phyloP scores from a whole-genome alignment of 2,113 vertebrate genomes.

The Lophius piscatorius region DNA sequence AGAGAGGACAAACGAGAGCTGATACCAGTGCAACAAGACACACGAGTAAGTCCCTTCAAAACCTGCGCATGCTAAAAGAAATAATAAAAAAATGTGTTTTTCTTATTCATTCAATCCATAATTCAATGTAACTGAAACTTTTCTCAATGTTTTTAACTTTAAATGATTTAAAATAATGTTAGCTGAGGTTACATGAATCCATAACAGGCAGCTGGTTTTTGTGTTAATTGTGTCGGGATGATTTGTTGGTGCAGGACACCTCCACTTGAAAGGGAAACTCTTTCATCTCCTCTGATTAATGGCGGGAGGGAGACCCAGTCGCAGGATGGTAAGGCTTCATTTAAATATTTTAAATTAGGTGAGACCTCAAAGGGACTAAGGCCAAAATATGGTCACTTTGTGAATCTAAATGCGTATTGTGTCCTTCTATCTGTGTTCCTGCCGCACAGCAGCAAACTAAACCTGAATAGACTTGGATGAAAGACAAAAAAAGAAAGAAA shows the following conservation, averaged over 20 bases:
- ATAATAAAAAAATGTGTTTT: no score
- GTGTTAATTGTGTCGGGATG: background rate
- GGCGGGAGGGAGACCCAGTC: constrained; percentile 9
- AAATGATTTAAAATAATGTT: background rate
- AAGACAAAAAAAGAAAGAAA: constrained; percentile 16
- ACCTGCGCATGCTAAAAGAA: no score
- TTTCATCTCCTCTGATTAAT: constrained; percentile 4
- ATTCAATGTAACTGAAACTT: background rate
- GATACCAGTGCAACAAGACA: background rate
- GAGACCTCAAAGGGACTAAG: constrained; percentile 20
- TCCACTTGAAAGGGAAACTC: background rate
- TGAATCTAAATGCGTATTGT: constrained; percentile 39
- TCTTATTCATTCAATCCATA: background rate
- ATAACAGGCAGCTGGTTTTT: background rate
- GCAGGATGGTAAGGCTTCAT: constrained; percentile 21
- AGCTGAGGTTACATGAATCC: constrained; percentile 12
- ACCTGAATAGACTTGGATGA: constrained; percentile 50
- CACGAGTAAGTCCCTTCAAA: no score
- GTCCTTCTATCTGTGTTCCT: constrained; percentile 32
- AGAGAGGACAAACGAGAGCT: background rate
- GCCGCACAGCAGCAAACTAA: constrained; percentile 61
- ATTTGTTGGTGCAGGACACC: constrained; percentile 1
- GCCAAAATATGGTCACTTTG: constrained; percentile 17
- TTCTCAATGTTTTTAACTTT: background rate
- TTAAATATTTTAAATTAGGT: constrained; percentile 31